Evolutionary conservation across 2,113 vertebrate genomes (phyloP).

Genomic region (Caranx ignobilis): DNA sequence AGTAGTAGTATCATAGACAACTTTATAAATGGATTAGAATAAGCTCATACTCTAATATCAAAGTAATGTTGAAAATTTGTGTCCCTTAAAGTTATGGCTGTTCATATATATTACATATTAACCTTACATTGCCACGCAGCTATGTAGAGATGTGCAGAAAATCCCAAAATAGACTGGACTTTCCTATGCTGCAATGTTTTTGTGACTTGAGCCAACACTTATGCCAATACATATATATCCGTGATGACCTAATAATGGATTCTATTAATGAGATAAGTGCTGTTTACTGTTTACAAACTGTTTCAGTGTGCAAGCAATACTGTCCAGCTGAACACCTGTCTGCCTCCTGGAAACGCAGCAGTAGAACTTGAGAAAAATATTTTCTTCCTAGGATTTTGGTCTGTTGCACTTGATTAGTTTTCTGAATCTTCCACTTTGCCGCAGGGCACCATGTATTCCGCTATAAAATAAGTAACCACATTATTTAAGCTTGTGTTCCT

Average conservation of each 20-base stretch:
- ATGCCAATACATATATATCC: not conserved
- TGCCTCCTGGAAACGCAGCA: not conserved
- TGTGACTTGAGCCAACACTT: not conserved
- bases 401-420: conserved; percentile 19
- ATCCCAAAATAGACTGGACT: no score
- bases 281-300: not conserved
- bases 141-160: no score
- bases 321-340: not conserved
- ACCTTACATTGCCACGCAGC: no score
- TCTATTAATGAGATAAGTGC: not conserved
- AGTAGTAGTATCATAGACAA: no score
- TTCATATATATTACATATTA: no score
- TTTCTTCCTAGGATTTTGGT: conserved; percentile 10
- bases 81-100: no score
- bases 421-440: conserved; percentile 28
- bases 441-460: not conserved
- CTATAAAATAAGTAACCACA: conserved; percentile 45
- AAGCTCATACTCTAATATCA: no score
- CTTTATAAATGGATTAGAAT: no score
- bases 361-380: conserved; percentile 11
- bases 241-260: not conserved
- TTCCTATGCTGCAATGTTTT: not conserved
- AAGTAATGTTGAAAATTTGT: no score
- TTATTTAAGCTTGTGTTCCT: conserved; percentile 62
- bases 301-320: not conserved